Conservation (phyloP, 2,888 invertebrate genomes). For the Luffia ferchaultella region DNA sequence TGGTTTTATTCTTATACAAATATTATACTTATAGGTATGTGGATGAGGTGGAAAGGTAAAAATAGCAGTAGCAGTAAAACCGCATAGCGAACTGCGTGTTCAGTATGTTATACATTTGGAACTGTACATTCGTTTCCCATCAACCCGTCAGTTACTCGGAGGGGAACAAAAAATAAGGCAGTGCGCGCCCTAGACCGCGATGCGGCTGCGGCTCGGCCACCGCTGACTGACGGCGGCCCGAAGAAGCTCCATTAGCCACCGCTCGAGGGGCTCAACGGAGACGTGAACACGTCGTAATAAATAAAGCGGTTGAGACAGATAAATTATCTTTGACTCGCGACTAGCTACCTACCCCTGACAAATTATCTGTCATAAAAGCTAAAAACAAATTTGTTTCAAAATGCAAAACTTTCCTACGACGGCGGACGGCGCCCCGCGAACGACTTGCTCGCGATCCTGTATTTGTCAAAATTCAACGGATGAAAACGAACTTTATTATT, state of each 20-base stretch:
- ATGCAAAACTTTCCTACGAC: constrained; percentile 44
- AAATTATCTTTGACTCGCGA: constrained; percentile 62
- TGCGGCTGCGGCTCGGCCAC: constrained; percentile 8
- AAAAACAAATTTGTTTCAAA: constrained; percentile 57
- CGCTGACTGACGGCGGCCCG: neutral
- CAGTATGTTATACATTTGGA: constrained; percentile 14
- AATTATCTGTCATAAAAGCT: constrained; percentile 61
- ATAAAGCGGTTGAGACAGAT: constrained; percentile 62
- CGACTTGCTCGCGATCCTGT: no score
- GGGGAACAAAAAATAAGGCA: constrained; percentile 33
- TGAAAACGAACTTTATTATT: neutral
- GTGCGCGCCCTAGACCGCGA: no score
- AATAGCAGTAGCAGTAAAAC: neutral
- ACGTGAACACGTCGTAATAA: constrained; percentile 60
- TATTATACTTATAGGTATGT: no score
- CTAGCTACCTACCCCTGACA: constrained; percentile 55
- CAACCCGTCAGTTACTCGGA: constrained; percentile 33
- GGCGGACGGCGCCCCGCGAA: neutral
- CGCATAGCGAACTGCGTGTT: neutral
- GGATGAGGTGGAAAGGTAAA: no score
- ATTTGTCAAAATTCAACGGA: neutral
- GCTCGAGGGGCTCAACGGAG: constrained; percentile 35
- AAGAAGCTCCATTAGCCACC: constrained; percentile 41
- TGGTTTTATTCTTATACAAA: no score
- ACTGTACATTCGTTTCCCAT: constrained; percentile 39